A percentile compares a stretch with the other conserved stretches of the same genome.
These are phyloP conservation scores for Trissoscelio sp. DNA, from an alignment of 2,888 invertebrate genomes.

Conservation along the genomic window DNA sequence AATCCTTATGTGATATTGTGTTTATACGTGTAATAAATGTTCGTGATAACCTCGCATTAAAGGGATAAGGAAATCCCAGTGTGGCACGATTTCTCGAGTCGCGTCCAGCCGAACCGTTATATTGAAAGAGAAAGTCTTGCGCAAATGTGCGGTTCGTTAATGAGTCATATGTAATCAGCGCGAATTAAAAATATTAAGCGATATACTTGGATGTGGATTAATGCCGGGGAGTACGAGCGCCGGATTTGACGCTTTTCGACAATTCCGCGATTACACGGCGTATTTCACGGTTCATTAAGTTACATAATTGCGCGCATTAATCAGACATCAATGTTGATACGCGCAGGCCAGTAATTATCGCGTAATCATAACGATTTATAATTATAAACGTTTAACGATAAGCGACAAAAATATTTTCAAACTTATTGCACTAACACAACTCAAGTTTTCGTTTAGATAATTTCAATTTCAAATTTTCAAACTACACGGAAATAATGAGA, in stretches of 20 bases:
- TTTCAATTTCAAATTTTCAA: no score
- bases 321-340: slow-evolving; percentile 44
- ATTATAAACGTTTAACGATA: no score
- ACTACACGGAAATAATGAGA: no score
- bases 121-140: slow-evolving; percentile 66
- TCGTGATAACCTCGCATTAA: slow-evolving; percentile 66
- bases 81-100: slow-evolving; percentile 68
- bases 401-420: no score
- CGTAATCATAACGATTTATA: slow-evolving; percentile 31
- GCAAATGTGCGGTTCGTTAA: slow-evolving; percentile 59
- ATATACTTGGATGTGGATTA: slow-evolving; percentile 50
- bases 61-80: slow-evolving; percentile 67
- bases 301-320: slow-evolving; percentile 56
- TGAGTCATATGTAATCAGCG: slow-evolving; percentile 66
- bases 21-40: slow-evolving; percentile 69
- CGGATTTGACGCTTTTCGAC: slow-evolving; percentile 40
- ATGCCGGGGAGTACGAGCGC: background rate
- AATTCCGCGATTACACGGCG: slow-evolving; percentile 56
- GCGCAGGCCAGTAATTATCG: slow-evolving; percentile 41
- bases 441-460: no score
- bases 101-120: slow-evolving; percentile 61
- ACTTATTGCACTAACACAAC: no score
- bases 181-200: slow-evolving; percentile 61
- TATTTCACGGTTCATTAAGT: slow-evolving; percentile 64
- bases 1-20: slow-evolving; percentile 53